Evolutionary conservation across 2,888 invertebrate species (phyloP), one percentile per base, ranked within the genome.

Genomic region (Ecliptopera silaceata): DNA sequence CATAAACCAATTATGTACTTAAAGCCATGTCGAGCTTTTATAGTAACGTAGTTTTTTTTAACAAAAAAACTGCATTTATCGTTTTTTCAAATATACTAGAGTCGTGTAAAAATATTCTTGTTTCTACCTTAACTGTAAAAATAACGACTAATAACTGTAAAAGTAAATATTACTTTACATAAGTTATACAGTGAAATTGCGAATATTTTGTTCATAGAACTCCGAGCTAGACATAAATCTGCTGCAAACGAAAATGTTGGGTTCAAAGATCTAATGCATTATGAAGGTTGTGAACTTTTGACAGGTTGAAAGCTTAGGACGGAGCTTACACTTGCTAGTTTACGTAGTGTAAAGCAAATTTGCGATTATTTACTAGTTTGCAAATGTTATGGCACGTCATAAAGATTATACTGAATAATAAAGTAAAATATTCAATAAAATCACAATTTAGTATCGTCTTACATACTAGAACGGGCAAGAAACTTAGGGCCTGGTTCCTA

Each of bases 201-300:
- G 15, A 44, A 17, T 15, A 22, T 42, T 42, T 47, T 42, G 22
- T 36, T 34, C 49, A 32, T 18, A 39, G 22, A 41, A 38, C 39
- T 46, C 12, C 15, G 32, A 53, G 44, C 15, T 39, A 53, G 44
- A 44, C 36, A 46, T 49, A 44, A 53, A 48, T 48, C 47, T 48
- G 38, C 43, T 52, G 42, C 36, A 44, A 48, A 29, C 57, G 41
- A 45, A 54, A 46, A 49, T 49, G 45, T 34, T 22, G 45, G 49
- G 58, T 58, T 58, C 53, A 59, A 43, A 54, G 54, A 50, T 49
- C 59, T 59, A 42, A 26, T 54, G 49, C 41, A 50, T 49, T 54
- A 59, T 54, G 59, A 55, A 59, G 54, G 59, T 59, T 59, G 38
- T 55, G 54, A 54, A 59, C 59, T 51, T 49, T 46, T 46, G 50